A percentile compares a stretch with the other conserved stretches of the same genome.
Evolutionary conservation across 2,113 vertebrate species (phyloP).

Genomic region (Sapajus apella): DNA sequence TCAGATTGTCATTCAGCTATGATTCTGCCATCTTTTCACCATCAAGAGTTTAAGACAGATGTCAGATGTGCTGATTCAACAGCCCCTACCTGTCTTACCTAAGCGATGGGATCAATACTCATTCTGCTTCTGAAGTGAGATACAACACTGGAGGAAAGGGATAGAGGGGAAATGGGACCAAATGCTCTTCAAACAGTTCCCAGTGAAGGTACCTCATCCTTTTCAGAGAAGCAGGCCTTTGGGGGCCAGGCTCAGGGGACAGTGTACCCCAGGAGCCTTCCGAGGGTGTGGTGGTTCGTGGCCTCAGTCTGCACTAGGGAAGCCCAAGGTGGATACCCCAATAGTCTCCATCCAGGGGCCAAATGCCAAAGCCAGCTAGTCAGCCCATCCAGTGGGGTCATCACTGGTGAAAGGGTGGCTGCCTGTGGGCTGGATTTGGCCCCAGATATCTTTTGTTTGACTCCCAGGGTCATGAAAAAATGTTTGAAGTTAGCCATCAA

Average conservation of each 20-base stretch:
- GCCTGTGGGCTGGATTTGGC: neutral
- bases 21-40: neutral
- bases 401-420: neutral
- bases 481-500: neutral
- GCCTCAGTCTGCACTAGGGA: neutral
- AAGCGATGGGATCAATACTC: constrained; percentile 36
- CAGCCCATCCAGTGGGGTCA: neutral
- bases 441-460: constrained; percentile 36
- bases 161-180: neutral
- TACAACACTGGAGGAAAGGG: neutral
- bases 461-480: neutral
- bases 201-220: neutral
- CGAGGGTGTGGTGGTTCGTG: too few relatives aligned
- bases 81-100: neutral
- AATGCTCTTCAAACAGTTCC: neutral
- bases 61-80: constrained; percentile 27
- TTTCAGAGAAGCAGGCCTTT: neutral
- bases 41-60: constrained; percentile 20
- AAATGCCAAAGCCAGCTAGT: neutral
- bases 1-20: constrained; percentile 11
- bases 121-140: constrained; percentile 25
- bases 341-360: neutral
- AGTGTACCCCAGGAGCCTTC: neutral
- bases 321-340: constrained; percentile 26
- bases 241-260: neutral